Evolutionary conservation across 2,113 vertebrate genomes (phyloP).

Genomic region (Taxidea taxus): DNA sequence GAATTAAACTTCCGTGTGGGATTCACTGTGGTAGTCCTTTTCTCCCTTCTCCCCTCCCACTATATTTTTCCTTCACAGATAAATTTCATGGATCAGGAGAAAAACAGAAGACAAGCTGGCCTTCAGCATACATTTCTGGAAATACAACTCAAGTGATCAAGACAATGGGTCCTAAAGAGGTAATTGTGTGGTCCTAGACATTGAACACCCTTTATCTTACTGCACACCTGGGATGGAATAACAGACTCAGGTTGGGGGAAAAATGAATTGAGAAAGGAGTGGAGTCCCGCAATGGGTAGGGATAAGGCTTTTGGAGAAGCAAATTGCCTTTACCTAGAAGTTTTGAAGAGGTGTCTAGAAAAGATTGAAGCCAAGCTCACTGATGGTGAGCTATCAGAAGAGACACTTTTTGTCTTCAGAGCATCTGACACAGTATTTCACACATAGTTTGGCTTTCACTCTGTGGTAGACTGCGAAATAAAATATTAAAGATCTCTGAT

Average conservation of each 20-base stretch:
- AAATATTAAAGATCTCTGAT: neutral
- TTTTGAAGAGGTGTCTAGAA: neutral
- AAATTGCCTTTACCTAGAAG: neutral
- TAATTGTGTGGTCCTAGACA: neutral
- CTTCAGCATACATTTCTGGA: neutral
- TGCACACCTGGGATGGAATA: neutral
- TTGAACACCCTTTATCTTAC: neutral
- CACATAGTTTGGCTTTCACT: neutral
- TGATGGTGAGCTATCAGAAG: neutral
- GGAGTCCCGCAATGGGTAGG: neutral
- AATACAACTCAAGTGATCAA: neutral
- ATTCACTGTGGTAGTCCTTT: neutral
- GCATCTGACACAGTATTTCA: neutral
- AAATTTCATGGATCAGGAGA: neutral
- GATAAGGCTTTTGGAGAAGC: neutral
- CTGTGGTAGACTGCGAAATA: neutral
- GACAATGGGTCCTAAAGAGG: neutral
- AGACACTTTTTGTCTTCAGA: neutral
- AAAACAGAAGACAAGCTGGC: neutral
- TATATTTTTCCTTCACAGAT: neutral
- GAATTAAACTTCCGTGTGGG: neutral
- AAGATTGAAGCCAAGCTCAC: neutral
- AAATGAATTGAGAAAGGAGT: neutral
- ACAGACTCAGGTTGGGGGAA: neutral
- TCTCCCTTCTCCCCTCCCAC: rapidly evolving